Evolutionary conservation across 2,113 vertebrate species (phyloP).

Genomic region (Laticauda laticaudata): DNA sequence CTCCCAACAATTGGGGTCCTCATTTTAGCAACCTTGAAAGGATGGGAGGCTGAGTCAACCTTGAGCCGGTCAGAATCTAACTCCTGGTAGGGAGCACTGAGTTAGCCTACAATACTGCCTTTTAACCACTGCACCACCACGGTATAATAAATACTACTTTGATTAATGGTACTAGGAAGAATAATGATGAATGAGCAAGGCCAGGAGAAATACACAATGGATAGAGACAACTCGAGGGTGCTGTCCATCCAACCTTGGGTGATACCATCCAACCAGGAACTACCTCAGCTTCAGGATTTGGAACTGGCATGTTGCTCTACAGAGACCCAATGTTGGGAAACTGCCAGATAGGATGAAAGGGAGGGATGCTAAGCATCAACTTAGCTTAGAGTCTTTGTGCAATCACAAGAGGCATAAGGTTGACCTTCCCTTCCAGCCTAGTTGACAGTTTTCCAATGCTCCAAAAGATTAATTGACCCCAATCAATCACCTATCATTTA

Average conservation of each 20-base stretch:
- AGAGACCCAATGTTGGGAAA: not conserved
- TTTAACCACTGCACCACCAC: too few species aligned
- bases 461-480: not conserved
- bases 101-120: too few species aligned
- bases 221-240: not conserved
- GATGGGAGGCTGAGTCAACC: too few species aligned
- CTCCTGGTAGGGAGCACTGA: too few species aligned
- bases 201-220: not conserved
- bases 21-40: too few species aligned
- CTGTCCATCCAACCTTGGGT: not conserved
- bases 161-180: not conserved
- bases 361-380: not conserved
- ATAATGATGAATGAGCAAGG: not conserved
- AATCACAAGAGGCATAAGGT: not conserved
- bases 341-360: not conserved
- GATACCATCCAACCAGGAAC: not conserved
- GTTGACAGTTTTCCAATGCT: not conserved
- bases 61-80: too few species aligned
- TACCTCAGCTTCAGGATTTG: not conserved
- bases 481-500: not conserved
- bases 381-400: too few species aligned
- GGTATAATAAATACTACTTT: not conserved
- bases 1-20: too few species aligned
- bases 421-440: not conserved
- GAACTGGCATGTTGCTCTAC: not conserved